Conservation (phyloP, 2,888 invertebrate species). For the Drosophila cyrtoloma region DNA sequence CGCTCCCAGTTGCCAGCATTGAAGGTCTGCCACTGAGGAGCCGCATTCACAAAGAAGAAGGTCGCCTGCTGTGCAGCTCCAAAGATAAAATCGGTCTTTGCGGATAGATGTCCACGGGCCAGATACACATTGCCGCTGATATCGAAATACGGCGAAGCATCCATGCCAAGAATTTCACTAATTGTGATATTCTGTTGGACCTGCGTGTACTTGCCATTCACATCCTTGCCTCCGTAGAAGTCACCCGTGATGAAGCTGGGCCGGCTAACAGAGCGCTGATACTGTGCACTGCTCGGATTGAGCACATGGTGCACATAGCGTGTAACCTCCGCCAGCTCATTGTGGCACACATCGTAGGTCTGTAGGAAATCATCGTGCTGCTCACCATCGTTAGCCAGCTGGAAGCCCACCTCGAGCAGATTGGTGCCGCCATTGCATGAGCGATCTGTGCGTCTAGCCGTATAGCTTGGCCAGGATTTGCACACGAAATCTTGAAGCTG, state of each 20-base stretch:
- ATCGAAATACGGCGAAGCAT: slow-evolving; percentile 76
- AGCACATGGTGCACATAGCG: slow-evolving; percentile 84
- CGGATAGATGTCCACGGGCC: slow-evolving; percentile 86
- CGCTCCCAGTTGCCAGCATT: slow-evolving; percentile 88
- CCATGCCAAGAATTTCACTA: slow-evolving; percentile 80
- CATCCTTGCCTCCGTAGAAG: slow-evolving; percentile 82
- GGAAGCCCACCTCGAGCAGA: slow-evolving; percentile 84
- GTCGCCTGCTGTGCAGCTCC: slow-evolving; percentile 86
- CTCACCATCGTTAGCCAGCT: slow-evolving; percentile 27
- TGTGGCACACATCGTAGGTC: slow-evolving; percentile 84
- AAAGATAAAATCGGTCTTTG: slow-evolving; percentile 86
- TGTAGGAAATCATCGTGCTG: slow-evolving; percentile 77
- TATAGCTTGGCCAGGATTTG: slow-evolving; percentile 72
- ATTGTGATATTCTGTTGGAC: slow-evolving; percentile 83
- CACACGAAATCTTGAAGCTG: slow-evolving; percentile 83
- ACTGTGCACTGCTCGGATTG: slow-evolving; percentile 84
- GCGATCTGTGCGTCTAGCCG: slow-evolving; percentile 73
- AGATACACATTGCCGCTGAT: slow-evolving; percentile 75
- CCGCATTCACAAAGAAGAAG: slow-evolving; percentile 86
- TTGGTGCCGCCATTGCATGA: slow-evolving; percentile 80
- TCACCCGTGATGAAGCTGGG: slow-evolving; percentile 82
- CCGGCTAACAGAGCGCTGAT: slow-evolving; percentile 84
- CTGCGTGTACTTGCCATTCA: slow-evolving; percentile 82
- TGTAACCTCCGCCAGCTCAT: slow-evolving; percentile 82
- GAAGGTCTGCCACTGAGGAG: slow-evolving; percentile 87